A percentile compares a stretch with the other conserved stretches of the same genome.
Evolutionary conservation across 37 sponge, comb jelly and placozoan species (phyloP).

Genomic region (Crambe crambe): DNA sequence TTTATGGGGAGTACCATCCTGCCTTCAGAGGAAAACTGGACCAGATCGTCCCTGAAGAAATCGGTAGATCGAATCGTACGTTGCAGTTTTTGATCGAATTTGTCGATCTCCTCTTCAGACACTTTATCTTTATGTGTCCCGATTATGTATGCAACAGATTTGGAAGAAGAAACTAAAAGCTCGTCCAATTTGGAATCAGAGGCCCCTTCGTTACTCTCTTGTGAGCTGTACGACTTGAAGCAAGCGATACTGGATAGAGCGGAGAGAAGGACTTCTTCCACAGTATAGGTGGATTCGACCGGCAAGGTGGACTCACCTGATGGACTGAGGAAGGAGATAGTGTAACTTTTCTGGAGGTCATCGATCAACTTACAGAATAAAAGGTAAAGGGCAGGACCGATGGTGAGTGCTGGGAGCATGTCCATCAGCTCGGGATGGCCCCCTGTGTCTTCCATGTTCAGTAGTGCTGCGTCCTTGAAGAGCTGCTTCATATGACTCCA

Average conservation of each 20-base stretch:
- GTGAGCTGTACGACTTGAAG: neutral
- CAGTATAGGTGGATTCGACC: neutral
- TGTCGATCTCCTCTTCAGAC: neutral
- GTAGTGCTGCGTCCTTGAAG: neutral
- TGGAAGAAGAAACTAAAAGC: neutral
- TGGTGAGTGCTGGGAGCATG: constrained; percentile 4
- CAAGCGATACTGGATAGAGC: neutral
- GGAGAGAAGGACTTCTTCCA: neutral
- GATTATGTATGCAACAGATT: neutral
- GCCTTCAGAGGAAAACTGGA: neutral
- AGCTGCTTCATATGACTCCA: neutral
- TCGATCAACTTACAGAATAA: neutral
- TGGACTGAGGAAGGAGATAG: neutral
- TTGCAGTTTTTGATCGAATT: neutral
- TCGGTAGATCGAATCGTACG: neutral
- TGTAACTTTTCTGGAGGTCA: neutral
- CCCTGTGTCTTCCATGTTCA: constrained; percentile 3
- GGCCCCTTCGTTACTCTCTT: neutral
- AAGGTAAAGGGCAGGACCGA: constrained; percentile 10
- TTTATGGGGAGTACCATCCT: neutral
- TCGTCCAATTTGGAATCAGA: neutral
- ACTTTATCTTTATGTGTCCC: constrained; percentile 15
- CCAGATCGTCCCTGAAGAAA: neutral
- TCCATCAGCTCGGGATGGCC: constrained; percentile 1
- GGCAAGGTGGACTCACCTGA: neutral